Percentiles rank a stretch among this genome's conserved stretches.
These are phyloP conservation scores for Physella acuta DNA, from an alignment of 1,140 invertebrate genomes.

Conservation along the genomic window DNA sequence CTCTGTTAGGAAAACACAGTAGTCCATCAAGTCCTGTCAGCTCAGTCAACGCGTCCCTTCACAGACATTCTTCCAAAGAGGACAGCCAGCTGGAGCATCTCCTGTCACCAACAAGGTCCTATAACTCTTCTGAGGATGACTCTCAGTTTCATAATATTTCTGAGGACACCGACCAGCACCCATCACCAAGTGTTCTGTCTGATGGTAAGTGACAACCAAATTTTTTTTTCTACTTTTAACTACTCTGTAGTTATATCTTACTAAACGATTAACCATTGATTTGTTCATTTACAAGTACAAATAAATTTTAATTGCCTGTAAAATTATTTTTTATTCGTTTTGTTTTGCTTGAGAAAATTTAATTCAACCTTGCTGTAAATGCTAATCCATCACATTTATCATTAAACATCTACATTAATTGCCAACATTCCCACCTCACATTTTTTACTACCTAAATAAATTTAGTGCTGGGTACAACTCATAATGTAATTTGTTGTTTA, in stretches of 20 bases:
- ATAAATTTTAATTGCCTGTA: background rate
- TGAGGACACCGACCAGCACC: slow-evolving; percentile 6
- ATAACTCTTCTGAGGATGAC: slow-evolving; percentile 21
- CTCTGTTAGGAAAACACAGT: background rate
- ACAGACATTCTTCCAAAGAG: background rate
- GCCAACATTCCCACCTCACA: background rate
- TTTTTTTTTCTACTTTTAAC: background rate
- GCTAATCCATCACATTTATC: background rate
- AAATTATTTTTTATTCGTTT: background rate
- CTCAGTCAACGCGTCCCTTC: background rate
- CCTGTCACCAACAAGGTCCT: background rate
- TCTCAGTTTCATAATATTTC: slow-evolving; percentile 9
- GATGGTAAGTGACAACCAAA: slow-evolving; percentile 6
- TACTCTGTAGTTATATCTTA: background rate
- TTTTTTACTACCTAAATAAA: too few species aligned
- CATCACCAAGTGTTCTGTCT: slow-evolving; percentile 17
- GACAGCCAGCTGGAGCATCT: background rate
- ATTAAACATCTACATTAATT: background rate
- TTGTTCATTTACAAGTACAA: background rate
- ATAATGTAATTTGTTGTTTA: too few species aligned
- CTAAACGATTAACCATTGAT: background rate
- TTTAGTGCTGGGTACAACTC: too few species aligned
- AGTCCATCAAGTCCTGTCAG: background rate
- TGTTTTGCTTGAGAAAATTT: background rate
- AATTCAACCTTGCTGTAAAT: background rate